Evolutionary conservation across 2,888 invertebrate species (phyloP).

Genomic region (Synanthedon formicaeformis): DNA sequence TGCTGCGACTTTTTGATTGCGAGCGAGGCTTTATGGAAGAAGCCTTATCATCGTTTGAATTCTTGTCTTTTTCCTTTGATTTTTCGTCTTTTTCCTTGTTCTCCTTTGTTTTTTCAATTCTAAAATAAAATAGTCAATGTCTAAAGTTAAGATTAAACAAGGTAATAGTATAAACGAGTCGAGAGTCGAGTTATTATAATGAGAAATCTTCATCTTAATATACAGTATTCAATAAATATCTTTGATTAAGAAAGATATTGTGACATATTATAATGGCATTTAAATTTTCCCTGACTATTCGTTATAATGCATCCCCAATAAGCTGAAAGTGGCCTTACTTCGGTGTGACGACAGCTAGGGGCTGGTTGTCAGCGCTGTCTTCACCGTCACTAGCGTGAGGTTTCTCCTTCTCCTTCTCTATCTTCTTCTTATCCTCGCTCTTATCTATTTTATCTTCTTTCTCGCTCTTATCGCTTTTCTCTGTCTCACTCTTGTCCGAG

Average conservation of each 20-base stretch:
- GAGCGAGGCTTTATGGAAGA: slow-evolving; percentile 40
- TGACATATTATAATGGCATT: no score
- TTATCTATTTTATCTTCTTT: slow-evolving; percentile 14
- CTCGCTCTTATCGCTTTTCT: slow-evolving; percentile 53
- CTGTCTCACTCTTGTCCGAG: slow-evolving; percentile 60
- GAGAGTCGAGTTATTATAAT: no score
- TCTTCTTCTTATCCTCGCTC: slow-evolving; percentile 22
- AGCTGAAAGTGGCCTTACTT: slow-evolving; percentile 30
- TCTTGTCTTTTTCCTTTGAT: slow-evolving; percentile 16
- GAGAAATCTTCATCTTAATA: no score
- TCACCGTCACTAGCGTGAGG: slow-evolving; percentile 52
- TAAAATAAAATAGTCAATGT: neutral
- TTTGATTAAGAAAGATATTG: no score
- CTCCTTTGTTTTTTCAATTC: slow-evolving; percentile 19
- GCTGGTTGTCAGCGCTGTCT: slow-evolving; percentile 64
- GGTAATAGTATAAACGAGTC: no score
- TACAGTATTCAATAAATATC: no score
- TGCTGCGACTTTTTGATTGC: slow-evolving; percentile 46
- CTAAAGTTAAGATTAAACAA: neutral
- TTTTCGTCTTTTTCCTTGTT: slow-evolving; percentile 28
- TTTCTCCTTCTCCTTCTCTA: slow-evolving; percentile 53
- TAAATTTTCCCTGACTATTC: no score
- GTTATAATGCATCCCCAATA: slow-evolving; percentile 9
- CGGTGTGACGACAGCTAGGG: slow-evolving; percentile 42
- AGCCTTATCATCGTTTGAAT: slow-evolving; percentile 41